These are phyloP conservation scores for Cyanocitta stelleri DNA, from an alignment of 2,113 vertebrate genomes.

Conservation along the genomic window DNA sequence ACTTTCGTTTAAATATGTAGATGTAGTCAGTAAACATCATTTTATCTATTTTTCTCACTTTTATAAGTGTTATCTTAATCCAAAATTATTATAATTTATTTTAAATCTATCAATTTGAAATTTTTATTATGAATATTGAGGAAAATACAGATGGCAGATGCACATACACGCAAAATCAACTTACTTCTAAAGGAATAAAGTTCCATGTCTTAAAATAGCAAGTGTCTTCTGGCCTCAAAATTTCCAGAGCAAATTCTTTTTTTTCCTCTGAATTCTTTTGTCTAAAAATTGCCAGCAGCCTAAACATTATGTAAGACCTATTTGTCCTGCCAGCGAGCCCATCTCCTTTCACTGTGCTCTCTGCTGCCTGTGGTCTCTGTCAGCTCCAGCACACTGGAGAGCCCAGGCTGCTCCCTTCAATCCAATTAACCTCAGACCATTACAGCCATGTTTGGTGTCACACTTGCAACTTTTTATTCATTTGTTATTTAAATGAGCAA, in stretches of 20 bases:
- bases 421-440: conserved; percentile 48
- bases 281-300: conserved; percentile 31
- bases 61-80: background rate
- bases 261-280: background rate
- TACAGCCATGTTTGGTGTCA: background rate
- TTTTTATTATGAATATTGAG: background rate
- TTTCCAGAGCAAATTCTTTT: background rate
- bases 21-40: background rate
- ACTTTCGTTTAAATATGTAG: background rate
- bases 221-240: background rate
- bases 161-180: background rate
- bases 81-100: background rate
- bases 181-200: background rate
- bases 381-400: conserved; percentile 5
- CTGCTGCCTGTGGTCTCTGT: background rate
- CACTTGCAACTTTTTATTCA: background rate
- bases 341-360: background rate
- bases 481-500: conserved; percentile 32
- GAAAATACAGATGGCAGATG: background rate
- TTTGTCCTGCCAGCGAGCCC: background rate
- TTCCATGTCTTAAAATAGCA: background rate
- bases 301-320: conserved; percentile 8
- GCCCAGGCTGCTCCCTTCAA: conserved; percentile 21
- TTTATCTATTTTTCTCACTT: background rate
- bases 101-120: background rate